These are phyloP conservation scores for Hyaena hyaena DNA, from an alignment of 2,113 vertebrate genomes.

Conservation along the genomic window DNA sequence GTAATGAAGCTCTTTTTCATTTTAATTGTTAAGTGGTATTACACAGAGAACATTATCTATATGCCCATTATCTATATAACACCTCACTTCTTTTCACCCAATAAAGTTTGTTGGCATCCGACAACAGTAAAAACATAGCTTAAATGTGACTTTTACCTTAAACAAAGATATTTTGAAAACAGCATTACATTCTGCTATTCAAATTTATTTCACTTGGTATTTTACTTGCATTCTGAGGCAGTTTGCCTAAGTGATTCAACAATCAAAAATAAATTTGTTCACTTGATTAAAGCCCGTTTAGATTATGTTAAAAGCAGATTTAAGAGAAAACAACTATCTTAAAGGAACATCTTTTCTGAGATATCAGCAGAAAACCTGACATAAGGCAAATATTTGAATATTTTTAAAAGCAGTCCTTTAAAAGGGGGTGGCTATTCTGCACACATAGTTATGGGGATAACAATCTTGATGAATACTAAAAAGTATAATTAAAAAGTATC, in stretches of 20 bases:
- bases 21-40: neutral
- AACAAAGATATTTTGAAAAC: neutral
- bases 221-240: neutral
- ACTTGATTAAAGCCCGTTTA: neutral
- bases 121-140: neutral
- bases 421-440: neutral
- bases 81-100: neutral
- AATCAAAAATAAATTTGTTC: neutral
- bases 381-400: neutral
- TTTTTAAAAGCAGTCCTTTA: neutral
- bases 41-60: no score
- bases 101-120: neutral
- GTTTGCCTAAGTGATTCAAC: neutral
- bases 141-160: neutral
- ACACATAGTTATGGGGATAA: neutral
- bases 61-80: neutral
- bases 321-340: neutral
- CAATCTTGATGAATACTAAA: neutral
- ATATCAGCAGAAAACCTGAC: neutral
- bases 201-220: neutral
- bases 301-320: neutral
- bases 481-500: slow-evolving; percentile 7
- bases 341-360: neutral
- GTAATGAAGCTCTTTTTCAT: neutral
- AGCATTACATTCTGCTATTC: neutral